Conservation (phyloP, 2,888 invertebrate species). For the Nymphalis urticae region DNA sequence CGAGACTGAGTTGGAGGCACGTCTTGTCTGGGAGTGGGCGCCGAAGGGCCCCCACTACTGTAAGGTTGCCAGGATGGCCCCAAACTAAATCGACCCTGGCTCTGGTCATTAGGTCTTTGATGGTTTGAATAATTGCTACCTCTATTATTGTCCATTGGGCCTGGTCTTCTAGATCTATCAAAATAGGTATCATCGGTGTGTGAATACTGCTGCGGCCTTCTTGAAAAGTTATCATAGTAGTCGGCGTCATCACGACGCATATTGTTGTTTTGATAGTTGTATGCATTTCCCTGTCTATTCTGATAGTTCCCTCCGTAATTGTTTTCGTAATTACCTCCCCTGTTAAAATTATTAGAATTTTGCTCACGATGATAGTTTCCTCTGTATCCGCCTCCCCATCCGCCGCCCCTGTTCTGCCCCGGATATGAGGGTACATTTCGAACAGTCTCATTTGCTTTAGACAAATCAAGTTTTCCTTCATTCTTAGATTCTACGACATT, state of each 20-base stretch:
- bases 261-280: slow-evolving; percentile 41
- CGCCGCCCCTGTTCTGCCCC: slow-evolving; percentile 78
- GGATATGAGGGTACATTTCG: slow-evolving; percentile 84
- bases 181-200: slow-evolving; percentile 49
- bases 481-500: slow-evolving; percentile 26
- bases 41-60: slow-evolving; percentile 20
- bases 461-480: slow-evolving; percentile 51
- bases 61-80: slow-evolving; percentile 53
- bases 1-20: slow-evolving; percentile 44
- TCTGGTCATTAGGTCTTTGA: slow-evolving; percentile 35
- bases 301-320: slow-evolving; percentile 48
- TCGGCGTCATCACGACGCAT: slow-evolving; percentile 52
- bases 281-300: slow-evolving; percentile 44
- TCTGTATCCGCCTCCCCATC: slow-evolving; percentile 71
- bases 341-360: slow-evolving; percentile 43
- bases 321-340: slow-evolving; percentile 43
- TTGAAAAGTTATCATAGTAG: slow-evolving; percentile 51
- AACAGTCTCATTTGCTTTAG: slow-evolving; percentile 53
- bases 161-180: slow-evolving; percentile 41
- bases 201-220: slow-evolving; percentile 54
- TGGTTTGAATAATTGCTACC: slow-evolving; percentile 35
- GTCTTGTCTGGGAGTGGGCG: slow-evolving; percentile 39
- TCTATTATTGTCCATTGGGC: slow-evolving; percentile 37
- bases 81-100: slow-evolving; percentile 40
- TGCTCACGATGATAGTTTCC: slow-evolving; percentile 62